Percentiles rank a stretch among this genome's conserved stretches.
phyloP scores from a whole-genome alignment of 2,888 invertebrate genomes.

The Daptonema setosum region DNA sequence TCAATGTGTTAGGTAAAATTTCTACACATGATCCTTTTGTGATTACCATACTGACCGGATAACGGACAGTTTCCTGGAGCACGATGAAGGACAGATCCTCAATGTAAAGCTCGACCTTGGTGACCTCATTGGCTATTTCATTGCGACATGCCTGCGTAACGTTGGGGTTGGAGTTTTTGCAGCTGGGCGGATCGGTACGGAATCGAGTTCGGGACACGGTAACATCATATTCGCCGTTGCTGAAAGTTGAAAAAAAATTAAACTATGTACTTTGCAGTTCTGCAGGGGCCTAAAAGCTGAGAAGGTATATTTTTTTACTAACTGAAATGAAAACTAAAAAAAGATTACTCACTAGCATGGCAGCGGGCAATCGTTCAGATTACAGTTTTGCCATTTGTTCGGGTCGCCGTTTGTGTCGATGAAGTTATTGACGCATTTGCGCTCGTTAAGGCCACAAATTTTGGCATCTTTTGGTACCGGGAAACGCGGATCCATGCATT shows the following conservation, averaged over 20 bases:
- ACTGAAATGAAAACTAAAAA: not conserved
- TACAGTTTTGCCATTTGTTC: slow-evolving; percentile 6
- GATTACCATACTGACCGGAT: not conserved
- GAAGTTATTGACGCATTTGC: slow-evolving; percentile 5
- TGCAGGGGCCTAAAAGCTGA: not conserved
- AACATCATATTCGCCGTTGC: not conserved
- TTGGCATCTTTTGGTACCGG: not conserved
- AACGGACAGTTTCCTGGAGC: not conserved
- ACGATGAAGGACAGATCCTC: not conserved
- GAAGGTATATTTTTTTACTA: not conserved
- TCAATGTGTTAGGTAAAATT: not conserved
- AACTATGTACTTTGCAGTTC: not conserved
- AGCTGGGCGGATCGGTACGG: not conserved
- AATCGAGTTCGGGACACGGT: not conserved
- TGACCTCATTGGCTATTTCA: not conserved
- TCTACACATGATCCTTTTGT: not conserved
- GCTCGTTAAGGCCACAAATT: slow-evolving; percentile 2
- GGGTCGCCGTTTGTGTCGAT: slow-evolving; percentile 5
- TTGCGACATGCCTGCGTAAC: not conserved
- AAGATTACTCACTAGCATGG: not conserved
- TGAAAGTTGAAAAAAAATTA: not conserved
- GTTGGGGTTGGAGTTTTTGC: not conserved
- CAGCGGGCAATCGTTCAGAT: slow-evolving; percentile 6
- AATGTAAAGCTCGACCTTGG: not conserved
- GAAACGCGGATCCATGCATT: slow-evolving; percentile 7